Conservation (phyloP, 1,140 invertebrate genomes). For the Lepidurus apus region DNA sequence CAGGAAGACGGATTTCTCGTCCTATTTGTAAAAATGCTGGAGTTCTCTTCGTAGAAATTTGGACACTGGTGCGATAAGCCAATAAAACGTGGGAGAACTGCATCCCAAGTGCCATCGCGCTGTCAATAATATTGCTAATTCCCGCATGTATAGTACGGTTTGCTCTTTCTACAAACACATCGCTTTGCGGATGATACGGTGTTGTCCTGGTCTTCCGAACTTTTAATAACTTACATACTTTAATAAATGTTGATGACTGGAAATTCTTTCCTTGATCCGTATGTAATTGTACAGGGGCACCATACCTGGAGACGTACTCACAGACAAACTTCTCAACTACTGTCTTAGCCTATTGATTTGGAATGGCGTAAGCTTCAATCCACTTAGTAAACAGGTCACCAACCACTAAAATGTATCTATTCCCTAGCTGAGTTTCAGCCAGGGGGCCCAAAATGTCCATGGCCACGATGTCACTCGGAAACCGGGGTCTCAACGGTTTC, state of each 20-base stretch:
- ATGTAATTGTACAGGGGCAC: neutral
- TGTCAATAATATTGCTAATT: too few relatives aligned
- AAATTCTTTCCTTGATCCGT: neutral
- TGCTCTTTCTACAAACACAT: neutral
- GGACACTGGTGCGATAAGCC: neutral
- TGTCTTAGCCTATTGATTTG: neutral
- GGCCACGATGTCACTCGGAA: neutral
- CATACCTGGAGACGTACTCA: neutral
- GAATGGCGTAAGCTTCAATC: neutral
- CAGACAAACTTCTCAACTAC: neutral
- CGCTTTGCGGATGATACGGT: neutral
- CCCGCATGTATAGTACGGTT: too few relatives aligned
- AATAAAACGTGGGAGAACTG: too few relatives aligned
- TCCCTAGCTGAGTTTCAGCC: neutral
- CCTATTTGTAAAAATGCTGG: neutral
- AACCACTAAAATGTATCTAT: neutral
- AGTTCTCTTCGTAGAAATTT: neutral
- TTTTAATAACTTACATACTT: neutral
- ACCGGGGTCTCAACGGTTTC: neutral
- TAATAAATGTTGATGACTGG: neutral
- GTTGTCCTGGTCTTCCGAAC: neutral
- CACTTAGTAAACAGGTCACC: neutral
- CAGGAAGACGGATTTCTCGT: neutral
- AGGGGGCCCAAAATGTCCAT: neutral
- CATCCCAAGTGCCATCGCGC: too few relatives aligned